Conservation (phyloP, 2,113 vertebrate species). For the Tauraco erythrolophus region DNA sequence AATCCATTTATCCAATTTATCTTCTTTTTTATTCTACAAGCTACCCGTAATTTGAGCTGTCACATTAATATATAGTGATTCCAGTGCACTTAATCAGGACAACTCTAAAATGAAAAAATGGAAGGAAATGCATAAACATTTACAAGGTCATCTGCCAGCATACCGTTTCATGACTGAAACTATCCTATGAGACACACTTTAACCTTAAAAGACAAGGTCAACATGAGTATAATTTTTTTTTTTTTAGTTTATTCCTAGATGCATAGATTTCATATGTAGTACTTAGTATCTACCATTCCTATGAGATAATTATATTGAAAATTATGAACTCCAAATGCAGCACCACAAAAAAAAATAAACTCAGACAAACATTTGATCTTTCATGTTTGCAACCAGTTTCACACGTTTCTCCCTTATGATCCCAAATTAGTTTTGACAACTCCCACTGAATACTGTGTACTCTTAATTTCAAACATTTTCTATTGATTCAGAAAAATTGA, state of each 20-base stretch:
- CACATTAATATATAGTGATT: constrained; percentile 60
- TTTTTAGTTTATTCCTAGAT: background rate
- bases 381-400: background rate
- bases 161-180: background rate
- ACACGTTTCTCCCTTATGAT: background rate
- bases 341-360: background rate
- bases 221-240: background rate
- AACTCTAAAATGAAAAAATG: constrained; percentile 48
- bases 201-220: background rate
- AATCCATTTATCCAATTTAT: constrained; percentile 40
- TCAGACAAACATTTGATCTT: background rate
- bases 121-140: constrained; percentile 50
- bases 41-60: constrained; percentile 45
- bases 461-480: background rate
- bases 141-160: constrained; percentile 22
- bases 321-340: background rate
- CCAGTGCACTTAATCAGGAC: constrained; percentile 64
- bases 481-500: background rate
- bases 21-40: constrained; percentile 57
- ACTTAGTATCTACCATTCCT: background rate
- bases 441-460: background rate
- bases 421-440: background rate
- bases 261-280: background rate
- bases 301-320: background rate
- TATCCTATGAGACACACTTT: background rate